Evolutionary conservation across 2,888 invertebrate genomes (phyloP), one percentile per base, ranked within the genome.

Genomic region (Dorcus hopei): DNA sequence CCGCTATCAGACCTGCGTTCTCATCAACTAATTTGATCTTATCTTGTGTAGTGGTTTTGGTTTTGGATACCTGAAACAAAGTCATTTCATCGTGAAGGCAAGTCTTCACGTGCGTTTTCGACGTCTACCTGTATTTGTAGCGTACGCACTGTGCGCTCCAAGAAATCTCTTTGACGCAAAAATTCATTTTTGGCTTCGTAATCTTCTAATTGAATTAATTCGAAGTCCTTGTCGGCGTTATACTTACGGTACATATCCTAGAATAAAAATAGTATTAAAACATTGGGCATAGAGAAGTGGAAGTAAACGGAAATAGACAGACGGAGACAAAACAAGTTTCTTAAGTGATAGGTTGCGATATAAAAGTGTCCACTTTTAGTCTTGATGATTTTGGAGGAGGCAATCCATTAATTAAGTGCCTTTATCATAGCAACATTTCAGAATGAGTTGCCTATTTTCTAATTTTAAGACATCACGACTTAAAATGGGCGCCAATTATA

Each of bases 131-230:
- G 75, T 65, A 78, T 75, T 57, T 83, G 80, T 11, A 85, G 73
- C 1, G 82, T 81, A 6, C 79, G 77, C 0, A 88, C 81, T 1
- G 86, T 85, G 52, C 82, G 78, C 72, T 95, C 95, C 38, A 95
- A 81, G 73, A 93, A 91, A 63, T 90, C 89, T 40, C 93, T 81
- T 73, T 95, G 95, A 1, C 92, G 83, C 65, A 89, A 82, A 70
- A 92, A 89, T 76, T 91, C 91, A 19, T 85, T 83, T 19, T 87
- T 86, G 0, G 88, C 87, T 64, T 89, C 87, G n/a, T 85, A 83
- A 61, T 90, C 90, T 4, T 87, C 85, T 7, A 84, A 80, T 23
- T 87, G 86, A 51, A 83, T 84, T 2, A 86, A 83, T 52, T 85
- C 82, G 57, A 91, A 86, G 67, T 87, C 86, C 51, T 87, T 84